These are phyloP conservation scores for Oxyscelio sp. DNA, from an alignment of 2,888 invertebrate species.

Conservation along the genomic window DNA sequence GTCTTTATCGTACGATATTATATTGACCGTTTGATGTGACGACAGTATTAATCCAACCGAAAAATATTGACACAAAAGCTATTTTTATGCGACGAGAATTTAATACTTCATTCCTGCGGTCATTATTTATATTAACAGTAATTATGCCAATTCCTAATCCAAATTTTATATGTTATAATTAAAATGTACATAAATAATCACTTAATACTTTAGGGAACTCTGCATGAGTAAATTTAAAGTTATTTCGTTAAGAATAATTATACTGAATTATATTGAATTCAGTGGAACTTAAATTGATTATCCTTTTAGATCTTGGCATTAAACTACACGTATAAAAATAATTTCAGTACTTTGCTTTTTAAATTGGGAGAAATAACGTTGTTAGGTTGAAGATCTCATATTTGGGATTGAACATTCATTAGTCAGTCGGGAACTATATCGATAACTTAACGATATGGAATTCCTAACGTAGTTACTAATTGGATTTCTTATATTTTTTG, in stretches of 20 bases:
- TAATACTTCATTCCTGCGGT: no score
- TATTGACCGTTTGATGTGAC: no score
- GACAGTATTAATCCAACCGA: no score
- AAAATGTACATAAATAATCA: background rate
- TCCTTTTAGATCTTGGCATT: conserved; percentile 28
- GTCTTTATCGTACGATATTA: no score
- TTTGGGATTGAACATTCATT: no score
- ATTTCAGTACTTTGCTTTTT: conserved; percentile 9
- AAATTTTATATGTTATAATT: background rate
- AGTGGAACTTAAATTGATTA: conserved; percentile 1
- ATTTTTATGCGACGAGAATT: no score
- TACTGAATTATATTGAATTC: background rate
- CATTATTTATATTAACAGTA: no score
- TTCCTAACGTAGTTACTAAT: background rate
- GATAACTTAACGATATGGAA: no score
- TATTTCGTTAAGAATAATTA: conserved; percentile 3
- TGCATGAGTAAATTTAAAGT: conserved; percentile 19
- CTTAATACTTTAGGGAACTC: background rate
- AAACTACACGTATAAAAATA: conserved; percentile 14
- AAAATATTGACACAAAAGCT: no score
- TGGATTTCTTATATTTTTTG: conserved; percentile 3
- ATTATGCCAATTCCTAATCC: background rate
- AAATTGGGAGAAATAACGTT: background rate
- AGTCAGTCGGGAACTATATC: no score
- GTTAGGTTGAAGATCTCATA: background rate